These are phyloP conservation scores for Drosophila simulans DNA, from an alignment of 1,140 invertebrate species.

Conservation along the genomic window DNA sequence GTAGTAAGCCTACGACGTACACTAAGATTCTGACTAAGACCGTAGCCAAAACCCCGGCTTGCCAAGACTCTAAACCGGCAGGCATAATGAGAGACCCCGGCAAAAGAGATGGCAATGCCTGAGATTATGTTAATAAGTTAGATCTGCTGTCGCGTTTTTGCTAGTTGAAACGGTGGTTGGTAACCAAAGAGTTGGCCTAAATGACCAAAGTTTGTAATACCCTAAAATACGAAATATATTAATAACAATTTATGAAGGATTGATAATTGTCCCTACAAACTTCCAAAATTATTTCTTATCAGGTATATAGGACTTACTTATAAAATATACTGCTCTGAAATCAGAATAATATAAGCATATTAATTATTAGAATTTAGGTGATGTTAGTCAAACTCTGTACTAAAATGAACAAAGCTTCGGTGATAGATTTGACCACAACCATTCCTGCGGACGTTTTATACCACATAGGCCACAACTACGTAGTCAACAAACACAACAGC, in stretches of 20 bases:
- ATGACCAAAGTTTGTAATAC: slow-evolving; percentile 20
- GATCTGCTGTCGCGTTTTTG: slow-evolving; percentile 45
- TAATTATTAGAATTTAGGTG: too few relatives aligned
- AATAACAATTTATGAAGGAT: too few relatives aligned
- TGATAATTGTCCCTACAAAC: too few relatives aligned
- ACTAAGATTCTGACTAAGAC: slow-evolving; percentile 8
- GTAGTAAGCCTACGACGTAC: background rate
- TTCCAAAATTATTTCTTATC: too few relatives aligned
- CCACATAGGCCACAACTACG: slow-evolving; percentile 19
- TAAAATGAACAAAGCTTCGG: background rate
- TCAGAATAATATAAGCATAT: too few relatives aligned
- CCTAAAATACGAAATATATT: background rate
- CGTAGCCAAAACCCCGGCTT: background rate
- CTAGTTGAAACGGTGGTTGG: slow-evolving; percentile 64
- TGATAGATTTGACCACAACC: background rate
- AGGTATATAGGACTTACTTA: too few relatives aligned
- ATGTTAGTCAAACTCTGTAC: background rate
- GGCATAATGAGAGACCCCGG: slow-evolving; percentile 61
- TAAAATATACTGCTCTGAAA: too few relatives aligned
- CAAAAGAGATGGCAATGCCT: slow-evolving; percentile 41
- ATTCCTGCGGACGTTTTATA: slow-evolving; percentile 2
- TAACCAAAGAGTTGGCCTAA: slow-evolving; percentile 52
- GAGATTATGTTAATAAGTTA: slow-evolving; percentile 80
- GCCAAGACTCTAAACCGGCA: slow-evolving; percentile 24
- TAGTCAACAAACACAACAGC: slow-evolving; percentile 26